These are phyloP conservation scores for Pocillopora damicornis DNA, from an alignment of 64 coral and sea anemone genomes.

Conservation along the genomic window DNA sequence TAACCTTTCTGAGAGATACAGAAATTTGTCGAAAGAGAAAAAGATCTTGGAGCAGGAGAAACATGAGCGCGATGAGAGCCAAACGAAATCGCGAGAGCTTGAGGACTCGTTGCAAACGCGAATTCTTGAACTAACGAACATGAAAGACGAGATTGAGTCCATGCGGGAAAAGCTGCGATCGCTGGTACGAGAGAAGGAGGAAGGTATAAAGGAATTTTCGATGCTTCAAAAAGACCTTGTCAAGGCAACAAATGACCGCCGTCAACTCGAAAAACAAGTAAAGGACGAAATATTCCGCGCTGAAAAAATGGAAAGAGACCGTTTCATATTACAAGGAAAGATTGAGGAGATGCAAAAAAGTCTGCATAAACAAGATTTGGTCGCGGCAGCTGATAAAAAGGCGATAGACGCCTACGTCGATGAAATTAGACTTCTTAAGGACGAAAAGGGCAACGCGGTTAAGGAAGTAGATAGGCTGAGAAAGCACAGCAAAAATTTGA, in stretches of 20 bases:
- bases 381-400: conserved; percentile 5
- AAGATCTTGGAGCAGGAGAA: conserved; percentile 19
- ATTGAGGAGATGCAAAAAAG: conserved; percentile 21
- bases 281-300: conserved; percentile 12
- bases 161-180: conserved; percentile 6
- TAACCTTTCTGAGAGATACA: conserved; percentile 22
- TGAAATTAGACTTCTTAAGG: conserved; percentile 25
- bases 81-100: neutral
- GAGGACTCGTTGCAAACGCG: conserved; percentile 24
- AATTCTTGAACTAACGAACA: neutral
- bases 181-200: conserved; percentile 5
- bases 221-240: neutral
- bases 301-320: conserved; percentile 11
- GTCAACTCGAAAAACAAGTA: neutral
- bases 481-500: conserved; percentile 20
- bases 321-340: neutral
- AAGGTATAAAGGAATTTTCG: neutral
- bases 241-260: neutral
- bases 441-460: neutral
- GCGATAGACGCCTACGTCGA: neutral
- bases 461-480: conserved; percentile 8
- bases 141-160: conserved; percentile 34
- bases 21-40: conserved; percentile 13
- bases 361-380: neutral
- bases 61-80: neutral